A percentile compares a stretch with the other conserved stretches of the same genome.
These are phyloP conservation scores for Microcebus jonahi DNA, from an alignment of 2,113 vertebrate species.

Conservation along the genomic window DNA sequence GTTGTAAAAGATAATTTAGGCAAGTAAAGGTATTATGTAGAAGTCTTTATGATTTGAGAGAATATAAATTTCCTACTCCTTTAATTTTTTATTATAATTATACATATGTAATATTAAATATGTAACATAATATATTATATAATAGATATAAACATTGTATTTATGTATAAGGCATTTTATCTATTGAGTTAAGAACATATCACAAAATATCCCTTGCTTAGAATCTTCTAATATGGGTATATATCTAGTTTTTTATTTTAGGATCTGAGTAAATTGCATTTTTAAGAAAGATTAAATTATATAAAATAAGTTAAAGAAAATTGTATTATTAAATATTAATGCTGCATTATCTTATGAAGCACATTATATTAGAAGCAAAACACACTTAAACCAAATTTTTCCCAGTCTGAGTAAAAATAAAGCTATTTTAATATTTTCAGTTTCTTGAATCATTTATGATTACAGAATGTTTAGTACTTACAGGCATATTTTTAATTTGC, in stretches of 20 bases:
- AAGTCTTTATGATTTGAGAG: background rate
- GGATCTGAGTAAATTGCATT: background rate
- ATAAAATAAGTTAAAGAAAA: slow-evolving; percentile 45
- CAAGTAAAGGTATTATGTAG: background rate
- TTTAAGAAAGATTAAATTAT: slow-evolving; percentile 52
- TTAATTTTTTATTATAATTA: background rate
- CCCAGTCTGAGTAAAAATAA: background rate
- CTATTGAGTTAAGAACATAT: slow-evolving; percentile 32
- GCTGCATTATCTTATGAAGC: slow-evolving; percentile 22
- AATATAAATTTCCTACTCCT: background rate
- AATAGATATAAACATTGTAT: background rate
- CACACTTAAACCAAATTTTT: background rate
- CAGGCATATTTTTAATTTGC: background rate
- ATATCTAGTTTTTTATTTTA: slow-evolving; percentile 38
- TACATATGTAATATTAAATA: background rate
- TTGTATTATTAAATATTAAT: slow-evolving; percentile 39
- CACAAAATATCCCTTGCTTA: background rate
- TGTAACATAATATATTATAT: background rate
- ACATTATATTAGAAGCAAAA: background rate
- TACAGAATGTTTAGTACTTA: background rate
- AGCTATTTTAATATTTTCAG: slow-evolving; percentile 8
- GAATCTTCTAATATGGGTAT: background rate
- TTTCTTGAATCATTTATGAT: slow-evolving; percentile 18
- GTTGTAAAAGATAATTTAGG: background rate
- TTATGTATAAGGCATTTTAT: background rate